Percentiles rank a stretch among this genome's conserved stretches.
phyloP scores from a whole-genome alignment of 1,140 invertebrate genomes.

The Tetragnatha versicolor region DNA sequence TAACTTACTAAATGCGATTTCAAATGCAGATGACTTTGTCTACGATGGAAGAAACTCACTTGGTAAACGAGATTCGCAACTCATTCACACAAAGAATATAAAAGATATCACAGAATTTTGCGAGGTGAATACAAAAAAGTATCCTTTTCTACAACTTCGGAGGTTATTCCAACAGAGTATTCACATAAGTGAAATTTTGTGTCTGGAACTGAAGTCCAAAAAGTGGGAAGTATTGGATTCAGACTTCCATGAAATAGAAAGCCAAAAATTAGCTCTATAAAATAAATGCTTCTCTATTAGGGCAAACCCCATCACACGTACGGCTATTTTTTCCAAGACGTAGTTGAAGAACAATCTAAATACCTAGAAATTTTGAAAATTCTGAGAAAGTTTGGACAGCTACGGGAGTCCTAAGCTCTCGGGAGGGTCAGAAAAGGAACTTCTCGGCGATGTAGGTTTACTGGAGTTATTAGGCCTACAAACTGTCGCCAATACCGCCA shows the following conservation, averaged over 20 bases:
- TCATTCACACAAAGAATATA: no score
- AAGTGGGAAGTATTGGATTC: neutral
- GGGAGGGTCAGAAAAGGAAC: no score
- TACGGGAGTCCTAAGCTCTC: no score
- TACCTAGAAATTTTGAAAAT: no score
- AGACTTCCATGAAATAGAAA: conserved; percentile 26
- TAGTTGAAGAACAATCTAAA: neutral
- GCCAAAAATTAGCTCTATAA: conserved; percentile 13
- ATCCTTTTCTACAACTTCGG: neutral
- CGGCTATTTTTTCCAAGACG: neutral
- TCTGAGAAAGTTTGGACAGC: no score
- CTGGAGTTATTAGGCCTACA: no score
- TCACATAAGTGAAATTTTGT: conserved; percentile 43
- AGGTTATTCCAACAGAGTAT: neutral
- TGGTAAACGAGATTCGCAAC: conserved; percentile 18
- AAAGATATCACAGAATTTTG: conserved; percentile 10
- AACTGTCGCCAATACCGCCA: no score
- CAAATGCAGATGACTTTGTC: neutral
- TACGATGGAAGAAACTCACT: neutral
- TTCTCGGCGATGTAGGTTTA: no score
- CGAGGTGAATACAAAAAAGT: neutral
- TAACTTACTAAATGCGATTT: neutral
- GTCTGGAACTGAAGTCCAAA: conserved; percentile 46
- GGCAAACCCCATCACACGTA: conserved; percentile 42
- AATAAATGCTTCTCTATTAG: conserved; percentile 9